phyloP scores from a whole-genome alignment of 64 coral and sea anemone species.

The Acropora tenuis region DNA sequence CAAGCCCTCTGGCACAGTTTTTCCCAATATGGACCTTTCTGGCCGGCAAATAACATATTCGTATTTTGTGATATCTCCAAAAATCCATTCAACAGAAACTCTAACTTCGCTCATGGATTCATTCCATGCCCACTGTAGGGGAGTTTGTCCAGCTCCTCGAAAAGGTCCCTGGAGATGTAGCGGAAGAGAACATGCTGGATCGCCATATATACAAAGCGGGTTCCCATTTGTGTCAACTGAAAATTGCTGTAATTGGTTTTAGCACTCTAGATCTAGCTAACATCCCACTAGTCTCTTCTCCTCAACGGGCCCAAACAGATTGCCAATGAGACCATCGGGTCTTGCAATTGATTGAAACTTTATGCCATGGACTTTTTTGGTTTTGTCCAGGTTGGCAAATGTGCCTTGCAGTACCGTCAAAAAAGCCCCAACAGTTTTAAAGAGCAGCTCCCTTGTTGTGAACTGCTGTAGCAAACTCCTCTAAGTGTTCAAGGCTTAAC shows the following conservation, averaged over 20 bases:
- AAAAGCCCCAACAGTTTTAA: too few relatives aligned
- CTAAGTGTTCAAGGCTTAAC: too few relatives aligned
- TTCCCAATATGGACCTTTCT: too few relatives aligned
- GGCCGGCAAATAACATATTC: too few relatives aligned
- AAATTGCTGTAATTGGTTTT: too few relatives aligned
- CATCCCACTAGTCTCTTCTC: not conserved
- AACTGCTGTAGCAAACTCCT: too few relatives aligned
- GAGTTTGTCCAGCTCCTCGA: slow-evolving; percentile 7
- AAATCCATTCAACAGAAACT: not conserved
- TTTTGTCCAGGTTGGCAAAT: too few relatives aligned
- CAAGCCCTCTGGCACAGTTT: too few relatives aligned
- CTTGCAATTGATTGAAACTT: not conserved
- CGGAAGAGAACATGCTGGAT: not conserved
- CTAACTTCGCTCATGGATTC: too few relatives aligned
- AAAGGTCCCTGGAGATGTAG: slow-evolving; percentile 4
- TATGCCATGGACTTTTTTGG: too few relatives aligned
- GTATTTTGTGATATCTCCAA: not conserved
- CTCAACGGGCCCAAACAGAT: not conserved
- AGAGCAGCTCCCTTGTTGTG: too few relatives aligned
- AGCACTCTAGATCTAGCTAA: not conserved
- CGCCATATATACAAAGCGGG: not conserved
- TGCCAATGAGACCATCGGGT: not conserved
- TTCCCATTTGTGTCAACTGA: not conserved
- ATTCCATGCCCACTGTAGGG: not conserved
- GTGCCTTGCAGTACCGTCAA: too few relatives aligned